These are phyloP conservation scores for Meganola albula DNA, from an alignment of 2,888 invertebrate species.

Conservation along the genomic window DNA sequence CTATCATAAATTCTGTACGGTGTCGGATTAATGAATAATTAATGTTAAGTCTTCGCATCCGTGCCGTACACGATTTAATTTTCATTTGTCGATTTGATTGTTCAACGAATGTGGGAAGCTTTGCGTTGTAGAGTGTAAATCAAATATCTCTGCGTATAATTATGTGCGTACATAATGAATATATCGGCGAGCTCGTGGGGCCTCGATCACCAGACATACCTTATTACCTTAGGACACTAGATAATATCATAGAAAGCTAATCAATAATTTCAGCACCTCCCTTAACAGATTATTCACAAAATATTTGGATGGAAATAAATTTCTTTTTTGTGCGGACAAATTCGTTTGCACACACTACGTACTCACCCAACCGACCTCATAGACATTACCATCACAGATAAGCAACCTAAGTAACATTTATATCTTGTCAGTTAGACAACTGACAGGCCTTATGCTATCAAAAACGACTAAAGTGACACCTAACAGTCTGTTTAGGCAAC, in stretches of 20 bases:
- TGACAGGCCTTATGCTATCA: too few relatives aligned
- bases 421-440: too few relatives aligned
- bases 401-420: too few relatives aligned
- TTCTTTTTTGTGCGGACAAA: too few relatives aligned
- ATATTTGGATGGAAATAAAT: too few relatives aligned
- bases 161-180: slow-evolving; percentile 6
- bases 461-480: too few relatives aligned
- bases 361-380: too few relatives aligned
- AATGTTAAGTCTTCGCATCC: slow-evolving; percentile 48
- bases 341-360: background rate
- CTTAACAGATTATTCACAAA: too few relatives aligned
- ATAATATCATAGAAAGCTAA: background rate
- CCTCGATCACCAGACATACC: background rate
- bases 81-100: slow-evolving; percentile 49
- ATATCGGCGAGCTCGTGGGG: too few relatives aligned
- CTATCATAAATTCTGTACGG: slow-evolving; percentile 47
- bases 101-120: slow-evolving; percentile 29
- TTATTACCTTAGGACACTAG: background rate
- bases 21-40: slow-evolving; percentile 47
- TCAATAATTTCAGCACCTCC: too few relatives aligned
- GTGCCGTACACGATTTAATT: slow-evolving; percentile 49
- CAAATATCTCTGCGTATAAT: slow-evolving; percentile 28
- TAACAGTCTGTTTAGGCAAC: too few relatives aligned
- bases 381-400: too few relatives aligned
- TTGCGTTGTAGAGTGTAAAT: slow-evolving; percentile 32